Base-by-base conservation (phyloP, 2,797 vertebrate genomes). In the Lophotriccus pileatus region DNA sequence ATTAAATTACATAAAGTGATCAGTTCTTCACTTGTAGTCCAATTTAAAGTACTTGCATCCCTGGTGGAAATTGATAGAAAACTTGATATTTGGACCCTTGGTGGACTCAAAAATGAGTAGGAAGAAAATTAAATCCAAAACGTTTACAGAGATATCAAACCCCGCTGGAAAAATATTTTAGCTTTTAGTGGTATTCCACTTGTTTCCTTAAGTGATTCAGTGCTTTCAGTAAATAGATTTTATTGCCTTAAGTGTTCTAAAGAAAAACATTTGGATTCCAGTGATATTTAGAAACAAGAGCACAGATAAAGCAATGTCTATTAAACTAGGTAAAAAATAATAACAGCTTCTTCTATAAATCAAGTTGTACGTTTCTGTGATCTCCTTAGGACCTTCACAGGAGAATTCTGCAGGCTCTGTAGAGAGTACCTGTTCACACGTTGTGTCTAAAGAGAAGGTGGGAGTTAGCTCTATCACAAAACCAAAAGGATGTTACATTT, bases 151-250 rank as follows among this genome's bases (percentile, higher is more conserved):
- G 19, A 60, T 76, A 53, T 46, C 59, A 88, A 76, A 56, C 5
- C 5, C 37, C 4, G 0, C 24, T 64, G 39, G 43, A 82, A 93
- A 90, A 90, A 36, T 72, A 49, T 64, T 91, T 88, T 36, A 15
- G 36, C 36, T 91, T 96, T 90, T 43, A 37, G 49, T 78, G 72
- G 36, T 25, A 55, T 68, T 80, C 49, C 50, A 89, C 36, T 94
- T 89, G 36, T 69, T 87, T 87, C 37, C 73, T 62, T 60, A 90
- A 94, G 87, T 43, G 69, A 76, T 79, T 73, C 49, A 52, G n/a
- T 41, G 28, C 14, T 93, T 89, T 90, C 95, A 91, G 74, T 88
- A 90, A 92, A 91, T 49, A 86, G 30, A 44, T 94, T 74, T 77
- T 55, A 94, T 86, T 90, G 59, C 34, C 52, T 86, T 69, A 91